Base-by-base conservation (phyloP, 1,140 invertebrate genomes). In the Megalopta genalis region DNA sequence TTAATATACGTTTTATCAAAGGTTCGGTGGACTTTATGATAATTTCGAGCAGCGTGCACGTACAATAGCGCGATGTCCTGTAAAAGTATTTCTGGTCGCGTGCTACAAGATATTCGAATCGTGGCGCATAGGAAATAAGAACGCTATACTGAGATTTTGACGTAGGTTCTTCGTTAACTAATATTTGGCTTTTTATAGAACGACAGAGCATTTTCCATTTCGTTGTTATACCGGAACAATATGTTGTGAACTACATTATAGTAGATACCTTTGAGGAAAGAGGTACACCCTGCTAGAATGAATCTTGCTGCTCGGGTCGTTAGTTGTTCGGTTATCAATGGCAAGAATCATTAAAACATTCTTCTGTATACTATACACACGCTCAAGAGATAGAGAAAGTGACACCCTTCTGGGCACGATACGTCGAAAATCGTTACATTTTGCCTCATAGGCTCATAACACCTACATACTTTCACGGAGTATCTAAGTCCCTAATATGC, bases 51-150 rank as follows among this genome's bases (percentile, higher is more conserved):
- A 46, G n/a, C 39, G 37, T 27, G 37, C 14, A 14, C 42, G 69
- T 62, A 42, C 8, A 70, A 72, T 23, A 25, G 57, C 57, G 57
- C 23, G 57, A 14, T 62, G 62, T 72, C 23, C 39, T 27, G 57
- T 21, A 18, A 46, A 71, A 32, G 57, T 46, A 62, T 62, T 72
- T 62, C 37, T 21, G 39, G 39, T 62, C 21, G 23, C 23, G 59
- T 62, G 57, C 57, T 37, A 16, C 18, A 27, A 57, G 18, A 32
- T 57, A 4, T 60, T 25, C 37, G 37, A 27, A 71, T 70, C 57
- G 37, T 54, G 57, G 62, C n/a, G 69, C 23, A 23, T 62, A 60
- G 7, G 6, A 3, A n/a, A 16, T 46, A 72, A 46, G 39, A 71
- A 25, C 12, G 23, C 23, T 71, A 27, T 71, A 71, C 2, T 12